Conservation (phyloP, 2,797 vertebrate species). For the Phrynocephalus forsythii region DNA sequence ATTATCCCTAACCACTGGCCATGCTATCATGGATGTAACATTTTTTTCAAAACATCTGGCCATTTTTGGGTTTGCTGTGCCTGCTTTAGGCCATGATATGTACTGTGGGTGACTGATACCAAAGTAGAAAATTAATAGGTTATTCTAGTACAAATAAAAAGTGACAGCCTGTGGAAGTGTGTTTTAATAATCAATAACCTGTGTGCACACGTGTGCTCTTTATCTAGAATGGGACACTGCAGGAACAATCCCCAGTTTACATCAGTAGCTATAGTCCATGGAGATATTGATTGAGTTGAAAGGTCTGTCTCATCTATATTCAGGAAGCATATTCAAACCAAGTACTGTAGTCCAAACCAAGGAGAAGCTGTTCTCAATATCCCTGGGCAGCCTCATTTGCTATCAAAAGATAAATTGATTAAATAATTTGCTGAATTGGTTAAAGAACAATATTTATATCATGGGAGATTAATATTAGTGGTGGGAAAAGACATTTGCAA, state of each 20-base stretch:
- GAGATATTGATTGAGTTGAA: not conserved
- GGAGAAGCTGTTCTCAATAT: not conserved
- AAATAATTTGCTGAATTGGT: not conserved
- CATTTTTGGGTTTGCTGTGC: not conserved
- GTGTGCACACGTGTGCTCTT: not conserved
- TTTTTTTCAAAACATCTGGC: not conserved
- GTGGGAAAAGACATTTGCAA: not conserved
- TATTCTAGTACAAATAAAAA: not conserved
- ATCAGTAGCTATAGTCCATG: not conserved
- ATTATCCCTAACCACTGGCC: not conserved
- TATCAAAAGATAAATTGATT: not conserved
- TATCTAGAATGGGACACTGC: not conserved
- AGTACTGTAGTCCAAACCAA: not conserved
- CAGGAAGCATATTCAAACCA: not conserved
- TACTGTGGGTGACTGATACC: not conserved
- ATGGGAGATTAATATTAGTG: not conserved
- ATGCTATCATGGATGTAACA: not conserved
- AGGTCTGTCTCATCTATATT: not conserved
- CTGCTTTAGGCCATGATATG: not conserved
- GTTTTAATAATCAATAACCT: not conserved
- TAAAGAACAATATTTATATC: not conserved
- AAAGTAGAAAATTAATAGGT: not conserved
- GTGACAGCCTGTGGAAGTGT: not conserved
- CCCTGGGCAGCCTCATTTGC: not conserved
- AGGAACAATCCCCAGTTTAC: not conserved